A percentile compares a stretch with the other conserved stretches of the same genome.
phyloP scores from a whole-genome alignment of 2,888 invertebrate species.

The Proisotoma minuta region DNA sequence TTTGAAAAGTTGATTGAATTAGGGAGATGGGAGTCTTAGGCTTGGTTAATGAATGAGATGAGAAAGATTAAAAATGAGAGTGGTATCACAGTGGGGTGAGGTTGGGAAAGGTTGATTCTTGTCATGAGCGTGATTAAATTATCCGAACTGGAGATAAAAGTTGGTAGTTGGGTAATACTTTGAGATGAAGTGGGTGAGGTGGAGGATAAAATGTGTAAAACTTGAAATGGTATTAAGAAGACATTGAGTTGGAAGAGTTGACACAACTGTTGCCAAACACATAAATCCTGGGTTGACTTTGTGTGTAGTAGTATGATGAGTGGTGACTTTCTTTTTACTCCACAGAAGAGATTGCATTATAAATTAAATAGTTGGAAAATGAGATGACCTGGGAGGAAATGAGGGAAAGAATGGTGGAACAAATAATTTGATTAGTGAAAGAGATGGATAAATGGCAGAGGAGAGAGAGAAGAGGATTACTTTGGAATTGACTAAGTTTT shows the following conservation, averaged over 20 bases:
- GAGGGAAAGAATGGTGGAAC: conserved; percentile 32
- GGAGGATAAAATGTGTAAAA: conserved; percentile 13
- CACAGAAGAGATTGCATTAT: neutral
- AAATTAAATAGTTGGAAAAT: conserved; percentile 4
- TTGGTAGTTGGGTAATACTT: neutral
- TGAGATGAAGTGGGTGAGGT: conserved; percentile 1
- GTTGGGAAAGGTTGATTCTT: neutral
- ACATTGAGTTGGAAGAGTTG: conserved; percentile 3
- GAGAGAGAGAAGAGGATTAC: conserved; percentile 31
- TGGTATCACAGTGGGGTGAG: neutral
- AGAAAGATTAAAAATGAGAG: conserved; percentile 13
- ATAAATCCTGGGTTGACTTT: conserved; percentile 2
- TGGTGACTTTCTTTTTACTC: neutral
- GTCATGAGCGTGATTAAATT: conserved; percentile 9
- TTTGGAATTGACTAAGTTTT: conserved; percentile 31
- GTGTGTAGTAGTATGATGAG: conserved; percentile 2
- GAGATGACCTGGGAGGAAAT: conserved; percentile 14
- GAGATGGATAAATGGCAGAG: conserved; percentile 15
- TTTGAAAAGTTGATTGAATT: conserved; percentile 6
- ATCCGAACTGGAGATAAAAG: neutral
- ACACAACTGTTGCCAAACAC: conserved; percentile 15
- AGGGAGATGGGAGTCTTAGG: neutral
- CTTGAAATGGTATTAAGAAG: neutral
- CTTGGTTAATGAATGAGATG: conserved; percentile 11
- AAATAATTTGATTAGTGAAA: conserved; percentile 43